These are phyloP conservation scores for Erebia epiphron DNA, from an alignment of 2,888 invertebrate species.

Conservation along the genomic window DNA sequence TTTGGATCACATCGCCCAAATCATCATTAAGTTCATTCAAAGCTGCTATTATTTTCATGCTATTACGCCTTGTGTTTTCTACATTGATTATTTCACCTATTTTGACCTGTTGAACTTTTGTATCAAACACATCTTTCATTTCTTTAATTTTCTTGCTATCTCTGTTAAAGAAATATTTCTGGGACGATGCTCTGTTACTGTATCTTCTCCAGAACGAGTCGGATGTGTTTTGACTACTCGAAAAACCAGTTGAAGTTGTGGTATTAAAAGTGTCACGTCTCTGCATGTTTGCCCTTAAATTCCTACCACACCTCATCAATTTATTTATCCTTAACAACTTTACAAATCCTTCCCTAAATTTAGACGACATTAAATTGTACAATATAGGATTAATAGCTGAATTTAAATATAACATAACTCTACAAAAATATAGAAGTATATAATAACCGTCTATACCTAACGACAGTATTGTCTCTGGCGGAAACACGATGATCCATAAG, in stretches of 20 bases:
- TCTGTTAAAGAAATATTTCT: conserved; percentile 63
- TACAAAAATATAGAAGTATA: conserved; percentile 91
- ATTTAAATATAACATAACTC: conserved; percentile 94
- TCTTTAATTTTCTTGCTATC: conserved; percentile 70
- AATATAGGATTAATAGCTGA: conserved; percentile 96
- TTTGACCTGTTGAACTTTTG: conserved; percentile 64
- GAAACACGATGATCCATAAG: conserved; percentile 92
- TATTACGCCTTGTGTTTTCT: conserved; percentile 74
- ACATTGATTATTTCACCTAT: conserved; percentile 74
- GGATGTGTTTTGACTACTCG: conserved; percentile 82
- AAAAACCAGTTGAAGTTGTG: conserved; percentile 84
- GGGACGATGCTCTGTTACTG: conserved; percentile 78
- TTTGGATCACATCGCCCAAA: conserved; percentile 44
- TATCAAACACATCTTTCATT: conserved; percentile 46
- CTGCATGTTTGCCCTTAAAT: conserved; percentile 79
- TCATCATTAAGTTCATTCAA: conserved; percentile 63
- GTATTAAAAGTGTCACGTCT: conserved; percentile 86
- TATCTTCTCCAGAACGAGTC: conserved; percentile 86
- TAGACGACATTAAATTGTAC: conserved; percentile 96
- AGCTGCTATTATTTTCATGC: conserved; percentile 75
- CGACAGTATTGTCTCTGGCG: conserved; percentile 85
- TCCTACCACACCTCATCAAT: conserved; percentile 70
- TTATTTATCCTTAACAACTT: conserved; percentile 83
- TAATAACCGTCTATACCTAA: conserved; percentile 92
- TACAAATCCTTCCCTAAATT: conserved; percentile 92